These are phyloP conservation scores for Actenoides lindsayi DNA, from an alignment of 2,113 vertebrate species.

Conservation along the genomic window DNA sequence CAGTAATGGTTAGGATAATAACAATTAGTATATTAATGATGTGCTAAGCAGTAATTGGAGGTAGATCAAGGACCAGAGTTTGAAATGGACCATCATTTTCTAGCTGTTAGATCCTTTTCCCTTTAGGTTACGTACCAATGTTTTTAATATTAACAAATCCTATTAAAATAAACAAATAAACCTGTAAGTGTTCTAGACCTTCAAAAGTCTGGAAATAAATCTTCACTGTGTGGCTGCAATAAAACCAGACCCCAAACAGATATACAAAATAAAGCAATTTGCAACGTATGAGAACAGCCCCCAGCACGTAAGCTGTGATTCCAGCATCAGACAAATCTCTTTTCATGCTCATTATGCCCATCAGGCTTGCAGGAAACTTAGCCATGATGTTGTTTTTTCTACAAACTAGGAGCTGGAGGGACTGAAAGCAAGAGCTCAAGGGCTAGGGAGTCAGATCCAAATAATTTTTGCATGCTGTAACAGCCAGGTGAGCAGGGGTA, in stretches of 20 bases:
- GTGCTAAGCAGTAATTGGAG: not conserved
- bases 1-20: not conserved
- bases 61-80: not conserved
- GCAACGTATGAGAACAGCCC: not conserved
- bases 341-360: not conserved
- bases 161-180: not conserved
- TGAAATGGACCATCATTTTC: not conserved
- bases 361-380: not conserved
- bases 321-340: not conserved
- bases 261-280: conserved; percentile 11
- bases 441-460: not conserved
- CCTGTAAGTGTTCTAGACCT: not conserved
- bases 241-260: not conserved
- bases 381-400: not conserved
- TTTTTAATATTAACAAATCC: conserved; percentile 1
- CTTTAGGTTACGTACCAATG: not conserved
- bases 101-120: not conserved
- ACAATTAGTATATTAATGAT: not conserved
- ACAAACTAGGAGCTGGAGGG: not conserved
- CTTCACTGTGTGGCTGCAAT: not conserved
- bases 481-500: not conserved
- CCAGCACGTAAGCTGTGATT: not conserved
- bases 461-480: accelerated
- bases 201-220: not conserved
- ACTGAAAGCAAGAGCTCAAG: not conserved